A percentile compares a stretch with the other conserved stretches of the same genome.
Conservation (phyloP, 2,888 invertebrate species). For the Protodeltote pygarga region DNA sequence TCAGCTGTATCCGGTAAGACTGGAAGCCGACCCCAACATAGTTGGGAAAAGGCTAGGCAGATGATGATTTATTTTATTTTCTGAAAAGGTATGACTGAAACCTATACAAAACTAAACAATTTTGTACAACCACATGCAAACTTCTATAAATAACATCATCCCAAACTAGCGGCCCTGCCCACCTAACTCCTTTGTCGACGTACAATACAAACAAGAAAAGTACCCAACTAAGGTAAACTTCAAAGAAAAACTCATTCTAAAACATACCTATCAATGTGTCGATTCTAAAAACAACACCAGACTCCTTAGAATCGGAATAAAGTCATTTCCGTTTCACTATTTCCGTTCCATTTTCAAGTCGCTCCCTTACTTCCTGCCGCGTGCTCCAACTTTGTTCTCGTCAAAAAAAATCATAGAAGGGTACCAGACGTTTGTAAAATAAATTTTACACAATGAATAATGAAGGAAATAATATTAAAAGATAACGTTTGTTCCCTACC, state of each 20-base stretch:
- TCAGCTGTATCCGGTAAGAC: too few species aligned
- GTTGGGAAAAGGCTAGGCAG: too few species aligned
- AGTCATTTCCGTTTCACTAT: conserved; percentile 63
- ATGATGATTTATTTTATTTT: too few species aligned
- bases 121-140: too few species aligned
- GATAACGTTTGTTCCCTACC: conserved; percentile 23
- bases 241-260: conserved; percentile 9
- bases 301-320: conserved; percentile 53
- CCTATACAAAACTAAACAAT: too few species aligned
- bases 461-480: conserved; percentile 23
- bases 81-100: too few species aligned
- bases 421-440: conserved; percentile 13
- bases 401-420: conserved; percentile 44
- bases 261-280: conserved; percentile 33
- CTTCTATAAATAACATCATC: too few species aligned
- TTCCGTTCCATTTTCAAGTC: conserved; percentile 62
- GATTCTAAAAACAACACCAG: conserved; percentile 41
- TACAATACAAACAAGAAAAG: too few species aligned
- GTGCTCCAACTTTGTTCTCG: conserved; percentile 37
- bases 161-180: too few species aligned
- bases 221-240: too few species aligned
- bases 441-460: conserved; percentile 31
- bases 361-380: conserved; percentile 51
- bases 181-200: too few species aligned
- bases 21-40: too few species aligned